Base-by-base conservation (phyloP, 2,113 vertebrate species). In the Ifrita kowaldi region DNA sequence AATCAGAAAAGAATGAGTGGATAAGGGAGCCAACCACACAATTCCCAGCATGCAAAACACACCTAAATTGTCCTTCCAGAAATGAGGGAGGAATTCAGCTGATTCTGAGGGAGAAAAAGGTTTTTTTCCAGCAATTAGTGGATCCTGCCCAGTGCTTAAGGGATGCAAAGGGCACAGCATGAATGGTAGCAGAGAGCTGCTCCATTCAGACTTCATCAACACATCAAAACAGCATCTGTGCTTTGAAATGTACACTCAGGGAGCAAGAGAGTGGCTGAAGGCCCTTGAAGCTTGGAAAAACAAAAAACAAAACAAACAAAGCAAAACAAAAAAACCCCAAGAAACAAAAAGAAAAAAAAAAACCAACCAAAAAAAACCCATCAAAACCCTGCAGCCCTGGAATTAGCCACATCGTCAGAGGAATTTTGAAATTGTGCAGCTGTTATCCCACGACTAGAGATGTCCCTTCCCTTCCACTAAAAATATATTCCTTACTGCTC, bases 381-480 rank as follows among this genome's bases (percentile, higher is more conserved):
- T 12, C 56, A 84, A 84, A 84, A 50, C 55, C 39, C 64, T 33
- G 27, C 22, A 95, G 89, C 52, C 85, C 75, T 77, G 93, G 93
- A 96, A 94, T 52, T 67, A 85, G 79, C 92, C 70, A 73, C 90
- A 84, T 93, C 92, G 87, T 95, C 73, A 91, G 62, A 95, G 65
- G 96, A 96, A 93, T 96, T 95, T 86, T 90, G 96, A 97, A 95
- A 91, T 63, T 56, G 46, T 64, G 90, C 97, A 97, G 96, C 96
- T 97, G 97, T 88, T 97, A 94, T 97, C 97, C 97, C 96, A 97
- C 92, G 93, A 95, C 96, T 96, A 89, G 93, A 97, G 90, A 95
- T 94, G 93, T 93, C 93, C 87, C 79, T 85, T 95, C 68, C 79
- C 50, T 94, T 89, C 76, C 84, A 79, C 96, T 96, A 97, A 96